Percentiles rank a stretch among this genome's conserved stretches.
These are phyloP conservation scores for Psittacara wagleri DNA, from an alignment of 2,113 vertebrate genomes.

Conservation along the genomic window DNA sequence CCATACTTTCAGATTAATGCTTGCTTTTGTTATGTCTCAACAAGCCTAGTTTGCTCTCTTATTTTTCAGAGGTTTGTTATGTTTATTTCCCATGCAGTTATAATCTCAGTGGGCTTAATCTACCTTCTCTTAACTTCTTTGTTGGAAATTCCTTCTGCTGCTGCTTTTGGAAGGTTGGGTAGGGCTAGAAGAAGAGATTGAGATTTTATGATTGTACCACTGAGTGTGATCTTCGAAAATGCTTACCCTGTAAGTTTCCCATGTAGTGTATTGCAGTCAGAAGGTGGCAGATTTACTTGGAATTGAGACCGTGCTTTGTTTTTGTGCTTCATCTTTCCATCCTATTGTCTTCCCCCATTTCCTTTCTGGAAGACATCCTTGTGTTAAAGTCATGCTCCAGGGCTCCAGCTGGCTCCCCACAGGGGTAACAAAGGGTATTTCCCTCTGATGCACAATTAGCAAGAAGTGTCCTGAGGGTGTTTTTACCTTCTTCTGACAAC, in stretches of 20 bases:
- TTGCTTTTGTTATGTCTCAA: background rate
- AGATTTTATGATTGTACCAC: background rate
- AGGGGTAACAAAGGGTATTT: background rate
- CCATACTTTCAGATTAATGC: background rate
- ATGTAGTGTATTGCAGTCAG: background rate
- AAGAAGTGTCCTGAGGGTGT: background rate
- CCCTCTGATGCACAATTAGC: background rate
- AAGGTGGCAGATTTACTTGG: background rate
- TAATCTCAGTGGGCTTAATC: background rate
- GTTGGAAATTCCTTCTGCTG: background rate
- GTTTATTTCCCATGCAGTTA: background rate
- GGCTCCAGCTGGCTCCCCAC: background rate
- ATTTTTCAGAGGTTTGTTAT: background rate
- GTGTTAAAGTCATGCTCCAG: background rate
- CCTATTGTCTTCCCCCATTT: background rate
- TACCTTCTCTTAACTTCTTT: background rate
- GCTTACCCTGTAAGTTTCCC: background rate
- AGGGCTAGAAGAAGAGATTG: background rate
- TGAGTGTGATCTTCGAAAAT: background rate
- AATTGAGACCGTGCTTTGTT: background rate
- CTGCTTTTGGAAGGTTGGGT: background rate
- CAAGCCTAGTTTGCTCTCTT: background rate
- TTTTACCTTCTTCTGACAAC: background rate
- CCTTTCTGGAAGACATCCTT: slow-evolving; percentile 3
- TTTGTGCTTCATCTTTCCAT: background rate